phyloP scores from a whole-genome alignment of 2,113 vertebrate species.

The Gobio gobio region DNA sequence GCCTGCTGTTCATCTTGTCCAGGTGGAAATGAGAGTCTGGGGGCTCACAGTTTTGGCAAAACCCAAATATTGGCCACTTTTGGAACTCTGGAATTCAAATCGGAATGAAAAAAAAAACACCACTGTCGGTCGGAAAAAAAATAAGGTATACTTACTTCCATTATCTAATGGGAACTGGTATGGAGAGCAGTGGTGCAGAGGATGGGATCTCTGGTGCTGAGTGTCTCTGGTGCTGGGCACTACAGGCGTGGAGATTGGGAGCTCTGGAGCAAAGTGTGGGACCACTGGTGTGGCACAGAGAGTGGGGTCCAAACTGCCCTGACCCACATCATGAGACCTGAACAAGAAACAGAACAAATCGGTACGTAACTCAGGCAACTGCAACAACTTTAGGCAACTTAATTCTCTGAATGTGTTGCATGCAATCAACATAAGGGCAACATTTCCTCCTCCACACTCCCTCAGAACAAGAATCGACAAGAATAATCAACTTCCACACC shows the following conservation, averaged over 20 bases:
- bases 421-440: no score
- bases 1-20: neutral
- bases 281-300: no score
- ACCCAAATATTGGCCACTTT: neutral
- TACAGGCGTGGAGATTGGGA: neutral
- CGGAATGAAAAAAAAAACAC: neutral
- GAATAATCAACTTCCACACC: no score
- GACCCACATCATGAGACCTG: slow-evolving; percentile 1
- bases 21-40: slow-evolving; percentile 1
- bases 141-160: neutral
- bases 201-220: no score
- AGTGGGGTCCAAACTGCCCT: neutral
- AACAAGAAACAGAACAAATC: neutral
- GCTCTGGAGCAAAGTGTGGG: neutral
- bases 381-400: no score
- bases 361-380: no score
- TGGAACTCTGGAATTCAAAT: neutral
- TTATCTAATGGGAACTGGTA: neutral
- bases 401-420: slow-evolving; percentile 19
- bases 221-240: no score
- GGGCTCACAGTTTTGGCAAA: neutral
- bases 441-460: no score
- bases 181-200: neutral
- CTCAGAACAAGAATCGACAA: no score
- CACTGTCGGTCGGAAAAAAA: neutral